Evolutionary conservation across 2,888 invertebrate species (phyloP), one percentile per base, ranked within the genome.

Genomic region (Orthonevra nobilis): DNA sequence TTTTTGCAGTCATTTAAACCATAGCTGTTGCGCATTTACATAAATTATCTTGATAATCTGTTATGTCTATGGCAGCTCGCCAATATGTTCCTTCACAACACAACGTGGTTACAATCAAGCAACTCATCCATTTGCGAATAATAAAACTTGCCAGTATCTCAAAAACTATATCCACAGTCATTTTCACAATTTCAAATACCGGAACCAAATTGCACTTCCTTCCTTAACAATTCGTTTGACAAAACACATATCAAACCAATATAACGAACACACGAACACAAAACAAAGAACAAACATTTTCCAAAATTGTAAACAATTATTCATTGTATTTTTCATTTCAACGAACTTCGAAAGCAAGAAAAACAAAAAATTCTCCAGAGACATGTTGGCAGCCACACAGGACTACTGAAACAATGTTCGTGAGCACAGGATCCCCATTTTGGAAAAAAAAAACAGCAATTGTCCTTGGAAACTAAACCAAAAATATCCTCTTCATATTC

Each of bases 401-500:
- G 14, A 30, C 10, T 28, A 14, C 9, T 4, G 28, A 46, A 36
- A 48, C 64, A 48, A 56, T 70, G 54, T 63, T 40, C 60, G 26
- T 56, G 66, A 52, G 54, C 36, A 40, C 20, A 54, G 28, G 46
- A 23, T 9, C 40, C 9, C 15, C 32, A 23, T 3, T 32, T 3
- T 20, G 42, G 19, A 19, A 20, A 56, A 9, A 1, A 40, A 34
- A 56, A 14, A 19, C 32, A 28, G 36, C 5, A 34, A 28, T 14
- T 32, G 56, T 63, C 52, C 50, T 52, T 52, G 44, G 42, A 68
- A 44, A 20, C 50, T 32, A 14, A 54, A 61, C 70, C 36, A 40
- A 60, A 60, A 72, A 72, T 77, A 54, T 77, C 58, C 58, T 30
- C 44, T 77, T 77, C 77, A 77, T 72, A 77, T 72, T 77, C 72